Evolutionary conservation across 2,113 vertebrate genomes (phyloP).

Genomic region (Vulpes lagopus): DNA sequence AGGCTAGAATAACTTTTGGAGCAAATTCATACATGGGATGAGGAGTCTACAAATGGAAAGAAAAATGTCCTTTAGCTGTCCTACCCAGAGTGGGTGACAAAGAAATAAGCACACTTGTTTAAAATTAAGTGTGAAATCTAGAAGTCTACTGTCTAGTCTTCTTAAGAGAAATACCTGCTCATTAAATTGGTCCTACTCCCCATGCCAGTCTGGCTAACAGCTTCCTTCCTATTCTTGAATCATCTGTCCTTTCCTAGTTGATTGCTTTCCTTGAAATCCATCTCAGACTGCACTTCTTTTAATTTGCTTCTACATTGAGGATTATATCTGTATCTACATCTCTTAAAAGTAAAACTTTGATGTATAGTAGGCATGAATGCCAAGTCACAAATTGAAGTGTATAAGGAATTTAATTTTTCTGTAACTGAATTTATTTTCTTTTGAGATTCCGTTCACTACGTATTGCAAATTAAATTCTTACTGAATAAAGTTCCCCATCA

Average conservation of each 20-base stretch:
- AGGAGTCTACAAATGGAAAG: not conserved
- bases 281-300: not conserved
- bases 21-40: not conserved
- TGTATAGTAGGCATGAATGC: not conserved
- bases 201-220: not conserved
- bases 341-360: not conserved
- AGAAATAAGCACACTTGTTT: not conserved
- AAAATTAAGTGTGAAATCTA: not conserved
- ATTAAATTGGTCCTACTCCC: not conserved
- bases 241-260: not conserved
- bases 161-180: not conserved
- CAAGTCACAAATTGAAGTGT: not conserved
- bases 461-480: conserved; percentile 25
- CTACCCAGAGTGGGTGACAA: not conserved
- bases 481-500: not conserved
- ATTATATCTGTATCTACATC: not conserved
- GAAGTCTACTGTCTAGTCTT: not conserved
- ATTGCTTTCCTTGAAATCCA: not conserved
- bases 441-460: not conserved
- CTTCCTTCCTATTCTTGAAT: not conserved
- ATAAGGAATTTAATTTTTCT: conserved; percentile 5
- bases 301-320: not conserved
- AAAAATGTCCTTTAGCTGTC: not conserved
- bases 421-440: not conserved
- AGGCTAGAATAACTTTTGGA: not conserved